Conservation (phyloP, 2,797 vertebrate species). For the Erpetoichthys calabaricus region DNA sequence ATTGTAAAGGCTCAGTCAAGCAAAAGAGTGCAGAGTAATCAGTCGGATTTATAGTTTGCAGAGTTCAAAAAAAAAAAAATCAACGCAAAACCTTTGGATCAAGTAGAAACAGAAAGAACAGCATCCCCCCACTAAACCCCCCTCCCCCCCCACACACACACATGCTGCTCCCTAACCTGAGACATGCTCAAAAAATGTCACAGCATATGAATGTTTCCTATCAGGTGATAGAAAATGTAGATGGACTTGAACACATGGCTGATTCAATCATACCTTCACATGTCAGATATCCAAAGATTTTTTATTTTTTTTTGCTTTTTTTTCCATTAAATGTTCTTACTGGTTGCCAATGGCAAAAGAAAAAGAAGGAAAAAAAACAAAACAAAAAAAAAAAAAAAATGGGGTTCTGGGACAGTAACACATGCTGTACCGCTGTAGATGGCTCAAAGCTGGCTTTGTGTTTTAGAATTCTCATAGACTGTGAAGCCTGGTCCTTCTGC, state of each 20-base stretch:
- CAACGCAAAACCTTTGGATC: constrained; percentile 68
- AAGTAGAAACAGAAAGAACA: constrained; percentile 61
- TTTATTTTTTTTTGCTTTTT: constrained; percentile 49
- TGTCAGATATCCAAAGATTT: constrained; percentile 65
- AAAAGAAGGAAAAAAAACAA: constrained; percentile 35
- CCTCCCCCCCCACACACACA: constrained; percentile 5
- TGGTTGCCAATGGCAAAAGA: constrained; percentile 55
- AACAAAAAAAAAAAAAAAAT: constrained; percentile 22
- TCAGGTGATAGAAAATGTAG: constrained; percentile 70
- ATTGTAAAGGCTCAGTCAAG: constrained; percentile 97
- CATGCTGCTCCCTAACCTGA: constrained; percentile 69
- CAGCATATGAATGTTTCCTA: constrained; percentile 58
- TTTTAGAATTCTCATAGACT: constrained; percentile 56
- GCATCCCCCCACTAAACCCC: constrained; percentile 5
- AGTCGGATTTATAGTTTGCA: constrained; percentile 92
- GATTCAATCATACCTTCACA: constrained; percentile 70
- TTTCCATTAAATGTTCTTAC: constrained; percentile 66
- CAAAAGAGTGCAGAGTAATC: constrained; percentile 96
- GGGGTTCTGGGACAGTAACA: constrained; percentile 54
- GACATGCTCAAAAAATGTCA: constrained; percentile 64
- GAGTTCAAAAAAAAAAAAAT: constrained; percentile 58
- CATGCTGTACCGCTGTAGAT: constrained; percentile 57
- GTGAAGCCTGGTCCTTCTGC: constrained; percentile 51
- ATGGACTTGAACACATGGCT: constrained; percentile 69
- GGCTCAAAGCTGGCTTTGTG: constrained; percentile 53